phyloP scores from a whole-genome alignment of 2,888 invertebrate genomes.

The Latrodectus hesperus region DNA sequence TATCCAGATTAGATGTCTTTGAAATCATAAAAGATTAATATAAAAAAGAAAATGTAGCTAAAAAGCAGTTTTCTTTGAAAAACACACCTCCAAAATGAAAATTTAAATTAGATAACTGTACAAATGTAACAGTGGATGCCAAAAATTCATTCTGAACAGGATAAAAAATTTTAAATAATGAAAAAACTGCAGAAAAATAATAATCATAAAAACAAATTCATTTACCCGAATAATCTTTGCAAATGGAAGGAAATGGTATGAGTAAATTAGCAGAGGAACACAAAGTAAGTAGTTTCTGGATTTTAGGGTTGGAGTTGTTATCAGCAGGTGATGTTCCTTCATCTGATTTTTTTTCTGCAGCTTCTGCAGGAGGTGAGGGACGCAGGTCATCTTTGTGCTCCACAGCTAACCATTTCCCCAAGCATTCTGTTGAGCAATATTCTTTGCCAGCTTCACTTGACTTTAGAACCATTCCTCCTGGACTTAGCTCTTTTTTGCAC shows the following conservation, averaged over 20 bases:
- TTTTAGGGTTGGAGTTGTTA: conserved; percentile 45
- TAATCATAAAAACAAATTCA: not conserved
- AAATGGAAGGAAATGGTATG: conserved; percentile 61
- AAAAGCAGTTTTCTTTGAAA: no score
- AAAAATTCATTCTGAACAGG: no score
- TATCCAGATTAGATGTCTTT: no score
- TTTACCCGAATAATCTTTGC: conserved; percentile 60
- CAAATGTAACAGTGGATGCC: no score
- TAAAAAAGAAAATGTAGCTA: no score
- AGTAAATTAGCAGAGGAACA: conserved; percentile 66
- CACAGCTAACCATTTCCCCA: conserved; percentile 68
- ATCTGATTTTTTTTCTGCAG: conserved; percentile 4
- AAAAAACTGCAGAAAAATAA: not conserved
- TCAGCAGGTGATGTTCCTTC: conserved; percentile 14
- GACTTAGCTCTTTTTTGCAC: conserved; percentile 60
- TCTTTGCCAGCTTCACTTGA: conserved; percentile 66
- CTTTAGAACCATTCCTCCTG: conserved; percentile 58
- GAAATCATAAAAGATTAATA: no score
- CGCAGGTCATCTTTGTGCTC: conserved; percentile 43
- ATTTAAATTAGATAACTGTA: no score
- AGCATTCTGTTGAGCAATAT: conserved; percentile 69
- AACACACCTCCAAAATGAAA: no score
- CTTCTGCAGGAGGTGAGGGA: not conserved
- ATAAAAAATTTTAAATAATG: not conserved
- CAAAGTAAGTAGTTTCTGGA: conserved; percentile 67